A percentile compares a stretch with the other conserved stretches of the same genome.
Conservation (phyloP, 2,113 vertebrate species). For the Nettapus auritus region DNA sequence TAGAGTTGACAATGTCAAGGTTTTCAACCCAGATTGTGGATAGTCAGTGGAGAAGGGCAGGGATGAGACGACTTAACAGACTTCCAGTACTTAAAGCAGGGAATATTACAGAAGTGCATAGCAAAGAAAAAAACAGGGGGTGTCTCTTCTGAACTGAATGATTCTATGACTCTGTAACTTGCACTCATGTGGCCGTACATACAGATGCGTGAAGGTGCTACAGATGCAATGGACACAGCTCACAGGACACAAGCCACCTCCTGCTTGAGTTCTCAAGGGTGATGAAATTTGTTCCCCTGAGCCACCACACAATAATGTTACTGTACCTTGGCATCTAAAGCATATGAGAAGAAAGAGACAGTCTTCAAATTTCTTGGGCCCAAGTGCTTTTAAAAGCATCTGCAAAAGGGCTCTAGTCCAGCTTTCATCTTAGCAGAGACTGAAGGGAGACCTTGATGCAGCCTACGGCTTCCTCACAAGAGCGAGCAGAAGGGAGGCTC, state of each 20-base stretch:
- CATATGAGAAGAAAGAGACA: not conserved
- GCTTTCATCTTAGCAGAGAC: no score
- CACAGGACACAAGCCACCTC: not conserved
- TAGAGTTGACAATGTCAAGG: not conserved
- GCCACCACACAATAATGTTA: not conserved
- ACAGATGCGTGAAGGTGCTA: no score
- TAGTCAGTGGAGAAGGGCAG: not conserved
- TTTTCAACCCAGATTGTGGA: not conserved
- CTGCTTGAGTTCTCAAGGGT: not conserved
- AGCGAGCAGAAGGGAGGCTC: no score
- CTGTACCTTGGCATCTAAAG: not conserved
- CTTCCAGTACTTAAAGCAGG: not conserved
- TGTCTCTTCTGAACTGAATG: not conserved
- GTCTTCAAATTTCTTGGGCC: not conserved
- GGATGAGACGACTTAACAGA: not conserved
- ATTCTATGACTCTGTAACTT: not conserved
- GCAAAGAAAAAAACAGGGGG: not conserved
- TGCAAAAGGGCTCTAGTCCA: not conserved
- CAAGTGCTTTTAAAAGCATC: not conserved
- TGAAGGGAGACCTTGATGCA: no score
- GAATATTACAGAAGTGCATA: not conserved
- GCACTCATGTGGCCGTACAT: not conserved
- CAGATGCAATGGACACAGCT: fast-evolving
- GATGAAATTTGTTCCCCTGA: not conserved
- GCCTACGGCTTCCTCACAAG: no score